These are phyloP conservation scores for Vireo griseus DNA, from an alignment of 2,797 vertebrate species.

Conservation along the genomic window DNA sequence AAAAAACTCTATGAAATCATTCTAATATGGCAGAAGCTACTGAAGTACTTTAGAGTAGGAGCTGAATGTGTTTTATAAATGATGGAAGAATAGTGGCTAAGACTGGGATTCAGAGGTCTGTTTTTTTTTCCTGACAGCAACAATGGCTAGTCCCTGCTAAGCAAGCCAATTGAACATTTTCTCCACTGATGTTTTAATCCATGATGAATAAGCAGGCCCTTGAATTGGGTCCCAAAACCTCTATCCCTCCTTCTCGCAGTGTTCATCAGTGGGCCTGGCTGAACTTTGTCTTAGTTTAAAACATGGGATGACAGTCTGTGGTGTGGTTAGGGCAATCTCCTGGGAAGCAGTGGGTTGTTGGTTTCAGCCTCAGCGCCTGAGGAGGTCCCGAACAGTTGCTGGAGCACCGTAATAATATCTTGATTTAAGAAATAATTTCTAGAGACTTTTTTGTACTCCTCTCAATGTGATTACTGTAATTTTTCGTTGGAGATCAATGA, in stretches of 20 bases:
- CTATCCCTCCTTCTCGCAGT: not conserved
- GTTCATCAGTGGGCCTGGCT: not conserved
- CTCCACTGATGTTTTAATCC: not conserved
- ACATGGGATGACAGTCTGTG: not conserved
- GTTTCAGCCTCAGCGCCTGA: not conserved
- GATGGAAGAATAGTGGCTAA: not conserved
- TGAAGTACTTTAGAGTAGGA: not conserved
- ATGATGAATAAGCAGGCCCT: not conserved
- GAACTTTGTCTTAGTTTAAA: not conserved
- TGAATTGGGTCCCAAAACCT: not conserved
- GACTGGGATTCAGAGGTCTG: not conserved
- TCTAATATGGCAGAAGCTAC: not conserved
- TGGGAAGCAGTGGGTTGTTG: not conserved
- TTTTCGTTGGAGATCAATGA: not conserved
- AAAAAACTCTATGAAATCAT: constrained; percentile 10
- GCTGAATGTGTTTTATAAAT: not conserved
- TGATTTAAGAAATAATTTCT: not conserved
- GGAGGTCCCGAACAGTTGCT: not conserved
- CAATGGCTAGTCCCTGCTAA: not conserved
- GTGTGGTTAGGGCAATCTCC: not conserved
- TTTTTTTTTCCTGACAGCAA: not conserved
- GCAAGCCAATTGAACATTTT: not conserved
- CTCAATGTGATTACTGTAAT: not conserved
- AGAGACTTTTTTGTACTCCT: not conserved
- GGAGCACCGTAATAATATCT: not conserved